These are phyloP conservation scores for Syrmaticus mikado DNA, from an alignment of 2,113 vertebrate genomes.

Conservation along the genomic window DNA sequence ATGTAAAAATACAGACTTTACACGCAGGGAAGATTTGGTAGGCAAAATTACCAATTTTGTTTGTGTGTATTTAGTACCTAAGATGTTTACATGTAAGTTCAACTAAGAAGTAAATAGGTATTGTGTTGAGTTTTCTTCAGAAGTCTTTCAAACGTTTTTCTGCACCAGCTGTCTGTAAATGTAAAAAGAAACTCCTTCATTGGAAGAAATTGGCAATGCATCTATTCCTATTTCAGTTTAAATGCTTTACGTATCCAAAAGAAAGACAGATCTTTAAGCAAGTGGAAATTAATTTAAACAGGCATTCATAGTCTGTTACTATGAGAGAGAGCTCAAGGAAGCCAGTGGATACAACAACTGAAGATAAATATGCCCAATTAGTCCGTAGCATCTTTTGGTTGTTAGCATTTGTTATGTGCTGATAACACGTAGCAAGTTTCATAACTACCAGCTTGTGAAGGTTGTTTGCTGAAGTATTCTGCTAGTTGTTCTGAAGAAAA, in stretches of 20 bases:
- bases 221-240: neutral
- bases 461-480: neutral
- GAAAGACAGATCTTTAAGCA: neutral
- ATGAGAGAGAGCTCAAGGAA: neutral
- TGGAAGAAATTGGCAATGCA: neutral
- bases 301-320: neutral
- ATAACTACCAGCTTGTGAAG: neutral
- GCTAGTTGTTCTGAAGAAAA: neutral
- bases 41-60: neutral
- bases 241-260: neutral
- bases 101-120: neutral
- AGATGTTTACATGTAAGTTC: neutral
- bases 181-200: neutral
- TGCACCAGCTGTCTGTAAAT: neutral
- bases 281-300: neutral
- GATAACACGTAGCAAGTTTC: neutral
- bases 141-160: neutral
- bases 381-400: accelerated
- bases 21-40: neutral
- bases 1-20: neutral
- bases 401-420: neutral
- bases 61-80: neutral
- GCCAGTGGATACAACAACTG: neutral
- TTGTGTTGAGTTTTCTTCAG: neutral
- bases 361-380: neutral